Conservation (phyloP, 2,797 vertebrate species). For the Acropternis orthonyx region DNA sequence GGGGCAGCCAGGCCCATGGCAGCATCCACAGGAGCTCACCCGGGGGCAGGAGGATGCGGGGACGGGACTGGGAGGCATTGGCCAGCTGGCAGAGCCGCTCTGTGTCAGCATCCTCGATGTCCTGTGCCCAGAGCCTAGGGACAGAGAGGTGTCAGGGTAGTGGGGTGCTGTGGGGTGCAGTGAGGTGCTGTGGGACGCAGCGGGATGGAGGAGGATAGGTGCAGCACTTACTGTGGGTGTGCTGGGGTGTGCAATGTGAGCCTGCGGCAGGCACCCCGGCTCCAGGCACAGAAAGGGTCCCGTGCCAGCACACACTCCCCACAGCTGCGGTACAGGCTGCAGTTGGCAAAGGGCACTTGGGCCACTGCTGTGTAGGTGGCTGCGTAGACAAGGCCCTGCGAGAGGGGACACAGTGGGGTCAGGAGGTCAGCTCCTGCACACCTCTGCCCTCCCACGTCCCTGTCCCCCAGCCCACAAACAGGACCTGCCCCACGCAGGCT, state of each 20-base stretch:
- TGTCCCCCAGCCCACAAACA: not conserved
- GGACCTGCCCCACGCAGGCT: not conserved
- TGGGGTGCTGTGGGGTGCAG: fast-evolving
- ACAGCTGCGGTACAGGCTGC: slow-evolving; percentile 90
- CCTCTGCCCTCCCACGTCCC: not conserved
- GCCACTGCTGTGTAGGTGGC: slow-evolving; percentile 85
- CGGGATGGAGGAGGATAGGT: not conserved
- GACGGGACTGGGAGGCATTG: slow-evolving; percentile 41
- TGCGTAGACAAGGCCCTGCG: slow-evolving; percentile 86
- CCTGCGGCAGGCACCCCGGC: slow-evolving; percentile 75
- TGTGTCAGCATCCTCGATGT: slow-evolving; percentile 84
- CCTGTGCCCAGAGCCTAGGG: slow-evolving; percentile 86
- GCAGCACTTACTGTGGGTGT: not conserved
- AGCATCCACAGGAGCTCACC: slow-evolving; percentile 49
- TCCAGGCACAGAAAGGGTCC: slow-evolving; percentile 96
- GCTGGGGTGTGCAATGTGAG: not conserved
- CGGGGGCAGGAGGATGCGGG: slow-evolving; percentile 42
- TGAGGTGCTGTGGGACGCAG: fast-evolving
- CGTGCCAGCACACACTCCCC: slow-evolving; percentile 93
- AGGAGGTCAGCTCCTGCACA: not conserved
- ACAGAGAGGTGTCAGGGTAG: not conserved
- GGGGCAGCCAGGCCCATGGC: fast-evolving
- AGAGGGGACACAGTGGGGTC: not conserved
- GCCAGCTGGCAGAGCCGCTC: slow-evolving; percentile 59
- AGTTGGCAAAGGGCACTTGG: slow-evolving; percentile 92